phyloP scores from a whole-genome alignment of 2,113 vertebrate species.

The Ciconia boyciana region DNA sequence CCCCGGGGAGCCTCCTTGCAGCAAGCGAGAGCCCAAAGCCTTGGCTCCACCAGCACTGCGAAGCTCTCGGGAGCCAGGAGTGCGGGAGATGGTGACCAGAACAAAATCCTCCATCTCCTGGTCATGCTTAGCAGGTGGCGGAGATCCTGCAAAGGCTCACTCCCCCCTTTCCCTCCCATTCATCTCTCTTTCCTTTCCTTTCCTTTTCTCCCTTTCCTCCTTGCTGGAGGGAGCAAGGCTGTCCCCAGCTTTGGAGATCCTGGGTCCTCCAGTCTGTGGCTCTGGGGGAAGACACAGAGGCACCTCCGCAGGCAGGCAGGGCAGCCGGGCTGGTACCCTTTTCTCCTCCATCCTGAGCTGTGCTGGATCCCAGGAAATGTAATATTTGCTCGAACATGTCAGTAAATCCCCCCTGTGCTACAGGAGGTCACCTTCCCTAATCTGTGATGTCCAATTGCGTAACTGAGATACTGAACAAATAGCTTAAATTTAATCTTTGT shows the following conservation, averaged over 20 bases:
- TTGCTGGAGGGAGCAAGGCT: background rate
- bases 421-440: constrained; percentile 61
- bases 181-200: background rate
- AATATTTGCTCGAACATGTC: constrained; percentile 4
- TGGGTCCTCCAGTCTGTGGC: background rate
- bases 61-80: background rate
- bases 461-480: constrained; percentile 59
- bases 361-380: background rate
- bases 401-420: constrained; percentile 29
- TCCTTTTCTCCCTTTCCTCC: background rate
- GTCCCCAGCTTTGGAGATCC: background rate
- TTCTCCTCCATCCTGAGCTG: background rate
- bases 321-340: background rate
- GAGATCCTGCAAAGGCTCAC: background rate
- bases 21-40: background rate
- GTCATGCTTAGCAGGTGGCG: background rate
- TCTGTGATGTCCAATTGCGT: constrained; percentile 36
- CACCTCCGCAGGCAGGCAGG: background rate
- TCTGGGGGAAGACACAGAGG: background rate
- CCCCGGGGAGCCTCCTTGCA: background rate
- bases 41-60: background rate
- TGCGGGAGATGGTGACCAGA: background rate
- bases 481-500: constrained; percentile 64
- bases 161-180: background rate
- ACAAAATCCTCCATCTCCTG: background rate